Percentiles rank a stretch among this genome's conserved stretches.
Conservation (phyloP, 2,113 vertebrate genomes). For the Sinocyclocheilus anshuiensis region DNA sequence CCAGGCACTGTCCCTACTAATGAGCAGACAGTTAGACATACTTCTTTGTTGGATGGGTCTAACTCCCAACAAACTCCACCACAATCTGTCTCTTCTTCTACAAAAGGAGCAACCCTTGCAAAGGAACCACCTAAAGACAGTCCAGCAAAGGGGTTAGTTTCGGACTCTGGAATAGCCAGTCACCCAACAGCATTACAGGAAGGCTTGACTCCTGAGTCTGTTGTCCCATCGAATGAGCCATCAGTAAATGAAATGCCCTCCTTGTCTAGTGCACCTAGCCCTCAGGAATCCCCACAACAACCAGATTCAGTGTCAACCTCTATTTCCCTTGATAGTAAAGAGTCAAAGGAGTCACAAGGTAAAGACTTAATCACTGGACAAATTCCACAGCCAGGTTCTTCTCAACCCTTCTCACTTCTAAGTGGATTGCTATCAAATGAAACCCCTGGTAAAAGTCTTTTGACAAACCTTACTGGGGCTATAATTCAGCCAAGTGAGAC, state of each 20-base stretch:
- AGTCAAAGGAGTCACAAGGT: neutral
- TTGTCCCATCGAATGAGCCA: neutral
- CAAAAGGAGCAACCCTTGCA: conserved; percentile 52
- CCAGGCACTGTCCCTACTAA: neutral
- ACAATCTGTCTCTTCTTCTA: neutral
- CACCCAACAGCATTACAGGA: neutral
- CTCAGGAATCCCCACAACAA: conserved; percentile 14
- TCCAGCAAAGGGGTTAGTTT: conserved; percentile 25
- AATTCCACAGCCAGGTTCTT: conserved; percentile 59
- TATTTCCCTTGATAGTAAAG: conserved; percentile 25
- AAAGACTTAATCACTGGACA: conserved; percentile 59
- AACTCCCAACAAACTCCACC: neutral
- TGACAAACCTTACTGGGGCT: conserved; percentile 8
- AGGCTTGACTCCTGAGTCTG: neutral
- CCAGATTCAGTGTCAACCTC: neutral
- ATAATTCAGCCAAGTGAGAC: conserved; percentile 10
- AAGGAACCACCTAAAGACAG: conserved; percentile 60
- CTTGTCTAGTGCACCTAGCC: neutral
- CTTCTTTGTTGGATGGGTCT: neutral
- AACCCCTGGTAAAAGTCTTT: conserved; percentile 8
- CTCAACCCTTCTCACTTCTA: conserved; percentile 63
- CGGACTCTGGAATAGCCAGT: neutral
- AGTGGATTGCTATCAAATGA: conserved; percentile 55
- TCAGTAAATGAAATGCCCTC: neutral
- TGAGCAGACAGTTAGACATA: conserved; percentile 6